Conservation (phyloP, 2,113 vertebrate species). For the Calidris pygmaea region DNA sequence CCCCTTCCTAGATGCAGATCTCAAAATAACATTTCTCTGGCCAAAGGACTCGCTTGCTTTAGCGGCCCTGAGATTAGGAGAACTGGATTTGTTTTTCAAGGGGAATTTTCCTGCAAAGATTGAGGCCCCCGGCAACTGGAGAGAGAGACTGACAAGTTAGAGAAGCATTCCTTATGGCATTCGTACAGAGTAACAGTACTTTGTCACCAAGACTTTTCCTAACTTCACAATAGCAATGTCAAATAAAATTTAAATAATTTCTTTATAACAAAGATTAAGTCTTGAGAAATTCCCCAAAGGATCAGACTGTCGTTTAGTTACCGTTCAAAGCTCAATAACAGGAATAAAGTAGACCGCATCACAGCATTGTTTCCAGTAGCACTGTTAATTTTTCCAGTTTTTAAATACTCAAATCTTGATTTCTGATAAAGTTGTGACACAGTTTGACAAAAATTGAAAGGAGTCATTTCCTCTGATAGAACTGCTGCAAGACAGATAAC, state of each 20-base stretch:
- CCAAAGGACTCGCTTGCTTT: neutral
- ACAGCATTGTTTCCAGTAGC: neutral
- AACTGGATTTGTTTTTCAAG: conserved; percentile 27
- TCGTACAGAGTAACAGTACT: neutral
- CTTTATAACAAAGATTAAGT: conserved; percentile 15
- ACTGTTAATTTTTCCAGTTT: neutral
- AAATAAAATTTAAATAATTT: conserved; percentile 17
- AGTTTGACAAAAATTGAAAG: neutral
- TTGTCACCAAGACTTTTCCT: neutral
- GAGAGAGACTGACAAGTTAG: neutral
- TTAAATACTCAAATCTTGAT: neutral
- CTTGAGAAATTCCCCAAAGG: neutral
- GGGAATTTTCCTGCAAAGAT: conserved; percentile 28
- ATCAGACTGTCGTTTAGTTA: neutral
- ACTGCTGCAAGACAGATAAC: neutral
- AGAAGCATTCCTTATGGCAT: neutral
- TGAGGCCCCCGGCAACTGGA: neutral
- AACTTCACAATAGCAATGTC: neutral
- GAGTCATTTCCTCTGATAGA: neutral
- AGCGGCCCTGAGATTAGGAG: neutral
- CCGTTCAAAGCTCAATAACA: neutral
- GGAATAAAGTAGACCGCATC: neutral
- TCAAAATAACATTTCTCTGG: conserved; percentile 52
- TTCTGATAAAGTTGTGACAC: neutral
- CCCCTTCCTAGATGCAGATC: conserved; percentile 50